Base-by-base conservation (phyloP, 64 coral and sea anemone species). In the Hydrozoanthus tunicans region DNA sequence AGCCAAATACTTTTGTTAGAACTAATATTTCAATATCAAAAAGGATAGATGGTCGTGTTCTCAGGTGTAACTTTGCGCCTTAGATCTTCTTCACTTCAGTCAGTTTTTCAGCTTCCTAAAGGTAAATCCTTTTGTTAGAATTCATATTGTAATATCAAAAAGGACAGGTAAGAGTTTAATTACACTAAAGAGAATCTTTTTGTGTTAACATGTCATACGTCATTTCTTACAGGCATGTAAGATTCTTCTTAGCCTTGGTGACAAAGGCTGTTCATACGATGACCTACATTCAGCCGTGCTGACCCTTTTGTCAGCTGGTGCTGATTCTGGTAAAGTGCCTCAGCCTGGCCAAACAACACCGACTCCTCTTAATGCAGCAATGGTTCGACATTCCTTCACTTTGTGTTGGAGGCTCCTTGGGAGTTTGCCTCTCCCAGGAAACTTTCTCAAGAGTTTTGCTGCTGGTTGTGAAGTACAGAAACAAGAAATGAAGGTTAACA, bases 201-300 rank as follows among this genome's bases (percentile, higher is more conserved):
- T 53, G 13, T 43, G 26, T 51, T 32, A 10, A 27, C 5, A 73
- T 75, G 7, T 13, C 11, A 7, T 75, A 10, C 81, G n/a, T 56
- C 86, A n/a, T 6, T 76, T 23, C 73, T 80, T 63, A 7, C 62
- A 96, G 95, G 92, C 89, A 62, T 94, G 90, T 69, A 73, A 80
- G 3, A 90, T 93, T 59, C 83, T 96, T 17, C 56, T 96, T 24
- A 73, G 81, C 32, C 78, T 94, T 61, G 71, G 62, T 53, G 79
- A 86, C 17, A 85, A 92, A 59, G 92, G 59, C 13, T 14, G 15
- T 9, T 84, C 53, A 17, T 99, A 96, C 75, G 81, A 64, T 51
- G 92, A 96, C 9, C 92, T 95, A 60, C 85, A 96, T 91, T 51
- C 90, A 67, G 94, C 84, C 51, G 66, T 99, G 9, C 54, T 99